Base-by-base conservation (phyloP, 2,113 vertebrate species). In the Sebastes schlegelii region DNA sequence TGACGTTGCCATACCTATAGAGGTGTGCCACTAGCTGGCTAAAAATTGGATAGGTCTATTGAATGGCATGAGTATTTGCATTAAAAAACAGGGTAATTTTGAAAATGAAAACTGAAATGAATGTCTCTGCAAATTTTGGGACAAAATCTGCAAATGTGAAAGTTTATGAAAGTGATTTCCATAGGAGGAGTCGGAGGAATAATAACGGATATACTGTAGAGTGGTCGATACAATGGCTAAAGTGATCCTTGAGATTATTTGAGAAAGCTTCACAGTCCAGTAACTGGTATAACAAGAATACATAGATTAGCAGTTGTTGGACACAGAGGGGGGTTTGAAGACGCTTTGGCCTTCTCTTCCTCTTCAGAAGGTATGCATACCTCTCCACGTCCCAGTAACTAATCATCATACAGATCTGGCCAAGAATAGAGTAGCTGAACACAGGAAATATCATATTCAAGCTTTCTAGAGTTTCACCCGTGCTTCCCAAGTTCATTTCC, bases 401-500 rank as follows among this genome's bases (percentile, higher is more conserved):
- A 92, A 94, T 92, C 91, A 86, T 45, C 86, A 65, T n/a, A 64
- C 74, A 74, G 86, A 93, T 92, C 92, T 90, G 81, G 68, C 80
- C 86, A 83, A 83, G 86, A 91, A 86, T 67, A 88, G 83, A 93
- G 83, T 19, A 6, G 86, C 83, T 87, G 54, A 74, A 87, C 82
- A 82, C 86, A 92, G 93, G 93, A 94, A 93, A 92, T 92, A 93
- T 93, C 90, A 88, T 91, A 88, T 90, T 86, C 75, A 86, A 82
- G 85, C 74, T 82, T 73, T 76, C 88, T 88, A 87, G 78, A 79
- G 86, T 89, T 91, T 90, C 90, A 83, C 77, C 74, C 68, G 77
- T 49, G 77, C 77, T 76, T 86, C 81, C 84, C 67, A 80, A 86
- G 67, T 88, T 86, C 76, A 88, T 85, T 92, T 91, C 91, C 87